phyloP scores from a whole-genome alignment of 2,888 invertebrate species.

The Oxytorus armatus region DNA sequence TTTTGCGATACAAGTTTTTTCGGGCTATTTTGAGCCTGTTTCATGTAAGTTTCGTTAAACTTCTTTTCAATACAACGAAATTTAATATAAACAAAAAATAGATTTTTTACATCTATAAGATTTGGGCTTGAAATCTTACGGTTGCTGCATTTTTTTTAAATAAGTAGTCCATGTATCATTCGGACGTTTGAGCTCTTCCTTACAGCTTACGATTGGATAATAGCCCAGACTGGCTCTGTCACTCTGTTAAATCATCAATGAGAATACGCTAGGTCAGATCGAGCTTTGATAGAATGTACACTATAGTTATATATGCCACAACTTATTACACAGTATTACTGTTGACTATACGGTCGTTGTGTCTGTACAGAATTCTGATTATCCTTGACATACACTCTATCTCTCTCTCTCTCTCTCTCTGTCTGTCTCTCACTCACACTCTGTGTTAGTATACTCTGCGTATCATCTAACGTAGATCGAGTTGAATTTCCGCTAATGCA shows the following conservation, averaged over 20 bases:
- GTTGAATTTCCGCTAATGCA: conserved; percentile 53
- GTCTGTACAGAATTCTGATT: background rate
- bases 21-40: too few species aligned
- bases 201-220: background rate
- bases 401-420: background rate
- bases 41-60: too few species aligned
- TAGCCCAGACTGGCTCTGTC: background rate
- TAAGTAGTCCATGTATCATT: background rate
- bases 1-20: background rate
- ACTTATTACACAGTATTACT: conserved; percentile 18
- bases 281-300: conserved; percentile 7
- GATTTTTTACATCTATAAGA: background rate
- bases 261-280: background rate
- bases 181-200: background rate
- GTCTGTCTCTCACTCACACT: background rate
- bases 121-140: background rate
- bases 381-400: conserved; percentile 13
- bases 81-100: too few species aligned
- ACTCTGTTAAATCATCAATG: background rate
- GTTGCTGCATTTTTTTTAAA: background rate
- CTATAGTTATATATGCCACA: background rate
- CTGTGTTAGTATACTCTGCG: conserved; percentile 12
- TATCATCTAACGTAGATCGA: conserved; percentile 36
- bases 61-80: too few species aligned
- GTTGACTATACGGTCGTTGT: background rate